Evolutionary conservation across 2,797 vertebrate species (phyloP).

Genomic region (Tokudaia muenninki): DNA sequence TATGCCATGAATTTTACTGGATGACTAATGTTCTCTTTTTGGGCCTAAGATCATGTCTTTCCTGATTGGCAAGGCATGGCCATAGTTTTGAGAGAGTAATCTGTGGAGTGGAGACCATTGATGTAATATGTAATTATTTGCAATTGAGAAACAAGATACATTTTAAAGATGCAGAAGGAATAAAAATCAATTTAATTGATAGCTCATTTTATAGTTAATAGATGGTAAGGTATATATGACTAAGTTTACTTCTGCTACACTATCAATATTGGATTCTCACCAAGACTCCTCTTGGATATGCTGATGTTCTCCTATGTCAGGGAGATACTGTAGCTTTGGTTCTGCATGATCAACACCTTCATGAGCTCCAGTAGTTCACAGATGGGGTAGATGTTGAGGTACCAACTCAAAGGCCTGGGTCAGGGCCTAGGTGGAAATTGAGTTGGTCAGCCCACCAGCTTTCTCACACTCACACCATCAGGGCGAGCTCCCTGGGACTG

Average conservation of each 20-base stretch:
- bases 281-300: background rate
- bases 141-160: conserved; percentile 3
- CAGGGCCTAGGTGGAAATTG: background rate
- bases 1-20: background rate
- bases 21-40: background rate
- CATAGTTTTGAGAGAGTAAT: background rate
- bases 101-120: background rate
- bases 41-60: background rate
- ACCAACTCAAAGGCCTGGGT: background rate
- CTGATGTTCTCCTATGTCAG: background rate
- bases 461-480: background rate
- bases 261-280: background rate
- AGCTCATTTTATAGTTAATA: background rate
- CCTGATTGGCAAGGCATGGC: background rate
- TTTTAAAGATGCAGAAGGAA: background rate
- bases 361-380: background rate
- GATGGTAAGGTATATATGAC: background rate
- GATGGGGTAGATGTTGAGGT: background rate
- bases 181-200: conserved; percentile 15
- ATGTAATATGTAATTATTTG: background rate
- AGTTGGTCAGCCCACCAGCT: background rate
- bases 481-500: background rate
- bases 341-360: background rate
- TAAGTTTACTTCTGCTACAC: background rate
- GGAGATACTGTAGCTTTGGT: background rate